phyloP scores from a whole-genome alignment of 2,113 vertebrate genomes.

The Felis chaus region DNA sequence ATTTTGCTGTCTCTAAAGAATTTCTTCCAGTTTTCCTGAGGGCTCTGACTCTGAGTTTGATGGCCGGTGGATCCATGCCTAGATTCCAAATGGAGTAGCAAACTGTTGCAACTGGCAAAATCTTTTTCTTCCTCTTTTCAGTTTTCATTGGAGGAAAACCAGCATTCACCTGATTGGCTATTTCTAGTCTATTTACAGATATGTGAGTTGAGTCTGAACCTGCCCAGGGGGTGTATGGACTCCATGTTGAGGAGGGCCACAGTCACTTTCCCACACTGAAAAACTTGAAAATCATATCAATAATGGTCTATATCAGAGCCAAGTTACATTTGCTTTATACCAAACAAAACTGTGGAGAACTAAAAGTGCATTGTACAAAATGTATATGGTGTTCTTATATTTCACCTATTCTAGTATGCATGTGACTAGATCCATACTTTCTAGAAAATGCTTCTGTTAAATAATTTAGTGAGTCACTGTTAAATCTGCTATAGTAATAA shows the following conservation, averaged over 20 bases:
- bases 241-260: background rate
- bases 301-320: background rate
- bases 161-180: background rate
- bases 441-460: background rate
- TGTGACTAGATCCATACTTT: background rate
- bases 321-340: slow-evolving; percentile 29
- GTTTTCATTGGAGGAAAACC: background rate
- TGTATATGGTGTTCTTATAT: background rate
- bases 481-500: background rate
- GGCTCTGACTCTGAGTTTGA: background rate
- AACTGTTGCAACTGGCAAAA: background rate
- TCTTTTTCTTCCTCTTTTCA: background rate
- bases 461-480: background rate
- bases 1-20: background rate
- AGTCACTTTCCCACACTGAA: background rate
- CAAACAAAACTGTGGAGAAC: background rate
- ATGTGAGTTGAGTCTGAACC: background rate
- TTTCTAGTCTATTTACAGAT: background rate
- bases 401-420: slow-evolving; percentile 43
- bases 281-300: slow-evolving; percentile 18
- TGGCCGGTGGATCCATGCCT: background rate
- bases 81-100: background rate
- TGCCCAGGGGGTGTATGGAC: background rate
- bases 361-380: background rate
- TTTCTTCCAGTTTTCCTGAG: background rate